These are phyloP conservation scores for Temnothorax nylanderi DNA, from an alignment of 1,140 invertebrate genomes.

Conservation along the genomic window DNA sequence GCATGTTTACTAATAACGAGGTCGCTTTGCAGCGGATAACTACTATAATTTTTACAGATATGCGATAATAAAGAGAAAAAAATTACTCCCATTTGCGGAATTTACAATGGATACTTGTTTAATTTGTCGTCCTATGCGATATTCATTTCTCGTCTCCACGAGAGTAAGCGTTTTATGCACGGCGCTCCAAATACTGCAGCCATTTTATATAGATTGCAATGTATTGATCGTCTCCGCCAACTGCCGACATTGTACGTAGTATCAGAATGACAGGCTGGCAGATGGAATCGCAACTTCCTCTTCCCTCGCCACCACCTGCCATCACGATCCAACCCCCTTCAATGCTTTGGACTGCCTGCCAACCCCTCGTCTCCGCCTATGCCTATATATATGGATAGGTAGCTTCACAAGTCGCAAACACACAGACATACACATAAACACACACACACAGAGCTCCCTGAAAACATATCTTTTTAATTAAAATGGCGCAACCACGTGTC, in stretches of 20 bases:
- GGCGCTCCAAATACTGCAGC: conserved; percentile 80
- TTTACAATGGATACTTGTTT: conserved; percentile 11
- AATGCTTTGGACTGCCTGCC: conserved; percentile 79
- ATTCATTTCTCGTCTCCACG: conserved; percentile 32
- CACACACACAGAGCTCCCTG: neutral
- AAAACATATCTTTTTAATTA: conserved; percentile 71
- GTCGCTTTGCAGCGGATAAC: neutral
- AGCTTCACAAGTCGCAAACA: conserved; percentile 28
- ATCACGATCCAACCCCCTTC: conserved; percentile 77
- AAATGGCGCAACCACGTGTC: conserved; percentile 21
- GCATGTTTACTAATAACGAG: neutral
- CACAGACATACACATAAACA: conserved; percentile 10
- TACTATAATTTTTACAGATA: conserved; percentile 5
- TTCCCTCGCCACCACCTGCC: conserved; percentile 75
- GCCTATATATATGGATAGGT: conserved; percentile 74
- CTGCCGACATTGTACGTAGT: conserved; percentile 83
- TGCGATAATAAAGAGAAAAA: neutral
- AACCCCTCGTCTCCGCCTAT: conserved; percentile 83
- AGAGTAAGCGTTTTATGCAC: conserved; percentile 68
- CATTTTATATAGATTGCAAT: conserved; percentile 86
- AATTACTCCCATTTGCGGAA: neutral
- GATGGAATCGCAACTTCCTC: conserved; percentile 85
- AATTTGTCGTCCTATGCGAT: neutral
- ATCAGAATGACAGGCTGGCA: conserved; percentile 85
- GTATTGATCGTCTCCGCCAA: conserved; percentile 84